Percentiles rank a stretch among this genome's conserved stretches.
These are phyloP conservation scores for Laticauda laticaudata DNA, from an alignment of 2,113 vertebrate species.

Conservation along the genomic window DNA sequence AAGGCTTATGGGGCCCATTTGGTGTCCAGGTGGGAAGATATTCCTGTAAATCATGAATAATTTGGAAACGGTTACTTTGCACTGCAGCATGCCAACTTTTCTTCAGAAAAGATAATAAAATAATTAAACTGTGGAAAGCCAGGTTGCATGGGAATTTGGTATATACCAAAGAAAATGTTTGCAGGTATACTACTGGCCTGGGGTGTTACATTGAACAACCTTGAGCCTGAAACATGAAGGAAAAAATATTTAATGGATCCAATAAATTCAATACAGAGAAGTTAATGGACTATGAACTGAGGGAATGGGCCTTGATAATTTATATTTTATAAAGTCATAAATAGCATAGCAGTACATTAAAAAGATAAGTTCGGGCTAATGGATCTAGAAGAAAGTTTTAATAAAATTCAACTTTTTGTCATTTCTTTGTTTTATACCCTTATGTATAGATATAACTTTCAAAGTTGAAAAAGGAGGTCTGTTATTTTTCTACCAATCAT, in stretches of 20 bases:
- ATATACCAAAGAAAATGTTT: not conserved
- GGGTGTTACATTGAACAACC: not conserved
- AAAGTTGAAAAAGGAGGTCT: not conserved
- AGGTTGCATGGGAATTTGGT: not conserved
- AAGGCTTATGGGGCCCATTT: not conserved
- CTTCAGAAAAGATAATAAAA: not conserved
- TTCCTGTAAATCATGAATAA: not conserved
- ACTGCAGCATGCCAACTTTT: not conserved
- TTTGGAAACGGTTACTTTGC: not conserved
- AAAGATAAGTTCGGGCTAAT: constrained; percentile 34
- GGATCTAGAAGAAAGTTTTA: constrained; percentile 38
- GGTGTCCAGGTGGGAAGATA: not conserved
- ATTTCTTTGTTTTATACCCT: constrained; percentile 29
- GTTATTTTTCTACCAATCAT: not conserved
- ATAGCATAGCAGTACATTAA: constrained; percentile 21
- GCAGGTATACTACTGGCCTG: not conserved
- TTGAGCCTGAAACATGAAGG: not conserved
- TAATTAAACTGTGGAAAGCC: not conserved
- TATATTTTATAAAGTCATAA: constrained; percentile 42
- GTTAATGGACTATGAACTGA: constrained; percentile 15
- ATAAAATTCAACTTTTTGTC: constrained; percentile 42
- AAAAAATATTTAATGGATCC: not conserved
- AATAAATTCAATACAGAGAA: not conserved
- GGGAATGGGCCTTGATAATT: not conserved
- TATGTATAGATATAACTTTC: constrained; percentile 36